Evolutionary conservation across 2,888 invertebrate species (phyloP).

Genomic region (Andrena trimmerana): DNA sequence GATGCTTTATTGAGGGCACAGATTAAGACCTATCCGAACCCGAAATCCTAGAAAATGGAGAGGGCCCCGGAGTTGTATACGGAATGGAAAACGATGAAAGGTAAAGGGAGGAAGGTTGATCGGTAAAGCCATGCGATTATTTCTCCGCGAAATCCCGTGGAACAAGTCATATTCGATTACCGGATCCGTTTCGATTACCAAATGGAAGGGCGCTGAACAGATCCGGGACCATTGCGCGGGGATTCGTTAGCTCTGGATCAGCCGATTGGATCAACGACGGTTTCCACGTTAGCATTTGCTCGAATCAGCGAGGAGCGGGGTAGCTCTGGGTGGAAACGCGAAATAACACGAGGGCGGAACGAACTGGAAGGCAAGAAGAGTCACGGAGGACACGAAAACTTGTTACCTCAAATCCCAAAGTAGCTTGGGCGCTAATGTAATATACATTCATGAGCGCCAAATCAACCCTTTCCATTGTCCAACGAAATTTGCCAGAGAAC

Average conservation of each 20-base stretch:
- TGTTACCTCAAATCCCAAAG: constrained; percentile 69
- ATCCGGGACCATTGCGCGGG: neutral
- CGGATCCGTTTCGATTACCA: no score
- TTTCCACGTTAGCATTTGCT: constrained; percentile 14
- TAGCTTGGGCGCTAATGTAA: constrained; percentile 68
- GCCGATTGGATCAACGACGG: neutral
- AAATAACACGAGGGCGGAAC: constrained; percentile 6
- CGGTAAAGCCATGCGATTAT: no score
- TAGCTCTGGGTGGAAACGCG: neutral
- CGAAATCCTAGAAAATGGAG: no score
- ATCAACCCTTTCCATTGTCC: constrained; percentile 75
- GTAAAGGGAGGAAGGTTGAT: no score
- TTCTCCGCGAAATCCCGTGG: no score
- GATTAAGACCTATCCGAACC: constrained; percentile 29
- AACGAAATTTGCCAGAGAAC: constrained; percentile 71
- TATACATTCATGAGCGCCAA: constrained; percentile 76
- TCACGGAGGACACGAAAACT: constrained; percentile 54
- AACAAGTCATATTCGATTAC: no score
- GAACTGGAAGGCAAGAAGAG: constrained; percentile 25
- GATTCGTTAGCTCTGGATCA: neutral
- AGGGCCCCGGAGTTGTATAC: no score
- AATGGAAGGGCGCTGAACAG: no score
- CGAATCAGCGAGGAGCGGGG: constrained; percentile 9
- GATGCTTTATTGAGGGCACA: constrained; percentile 27
- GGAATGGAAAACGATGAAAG: no score